Conservation (phyloP, 30 jellyfish, hydroid and myxozoan species). For the Hydra vulgaris region DNA sequence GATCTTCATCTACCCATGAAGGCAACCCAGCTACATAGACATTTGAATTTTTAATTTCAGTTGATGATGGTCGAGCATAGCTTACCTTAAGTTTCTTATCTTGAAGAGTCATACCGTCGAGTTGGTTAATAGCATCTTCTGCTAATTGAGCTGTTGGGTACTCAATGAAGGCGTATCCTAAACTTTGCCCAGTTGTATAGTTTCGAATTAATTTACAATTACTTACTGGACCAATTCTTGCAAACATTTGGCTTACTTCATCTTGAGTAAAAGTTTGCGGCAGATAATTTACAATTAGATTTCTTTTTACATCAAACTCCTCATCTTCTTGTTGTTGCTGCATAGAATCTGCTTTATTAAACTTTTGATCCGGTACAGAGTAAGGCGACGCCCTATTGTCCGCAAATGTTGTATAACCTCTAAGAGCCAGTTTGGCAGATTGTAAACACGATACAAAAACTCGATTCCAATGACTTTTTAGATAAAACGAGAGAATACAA, state of each 20-base stretch:
- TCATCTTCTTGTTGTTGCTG: not conserved
- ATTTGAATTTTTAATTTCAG: slow-evolving; percentile 92
- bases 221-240: slow-evolving; percentile 82
- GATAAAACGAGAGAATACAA: not conserved
- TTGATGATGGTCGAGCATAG: slow-evolving; percentile 91
- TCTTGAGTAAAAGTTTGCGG: slow-evolving; percentile 87
- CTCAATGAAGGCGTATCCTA: slow-evolving; percentile 94
- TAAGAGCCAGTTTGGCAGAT: slow-evolving; percentile 23
- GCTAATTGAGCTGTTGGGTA: slow-evolving; percentile 65
- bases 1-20: slow-evolving; percentile 63
- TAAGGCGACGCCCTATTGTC: slow-evolving; percentile 15
- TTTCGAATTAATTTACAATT: slow-evolving; percentile 88
- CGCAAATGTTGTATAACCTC: slow-evolving; percentile 8
- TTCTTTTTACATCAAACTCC: slow-evolving; percentile 35
- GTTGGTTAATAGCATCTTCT: slow-evolving; percentile 64
- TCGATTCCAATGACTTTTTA: not conserved
- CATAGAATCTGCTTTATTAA: not conserved
- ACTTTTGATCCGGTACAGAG: slow-evolving; percentile 11
- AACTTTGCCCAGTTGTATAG: slow-evolving; percentile 70
- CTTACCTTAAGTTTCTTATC: slow-evolving; percentile 83
- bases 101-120: slow-evolving; percentile 71
- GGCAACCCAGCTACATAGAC: slow-evolving; percentile 93
- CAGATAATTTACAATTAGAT: slow-evolving; percentile 76
- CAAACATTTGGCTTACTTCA: slow-evolving; percentile 61
- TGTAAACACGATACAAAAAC: not conserved